Evolutionary conservation across 1,140 invertebrate genomes (phyloP).

Genomic region (Eufriesea mexicana): DNA sequence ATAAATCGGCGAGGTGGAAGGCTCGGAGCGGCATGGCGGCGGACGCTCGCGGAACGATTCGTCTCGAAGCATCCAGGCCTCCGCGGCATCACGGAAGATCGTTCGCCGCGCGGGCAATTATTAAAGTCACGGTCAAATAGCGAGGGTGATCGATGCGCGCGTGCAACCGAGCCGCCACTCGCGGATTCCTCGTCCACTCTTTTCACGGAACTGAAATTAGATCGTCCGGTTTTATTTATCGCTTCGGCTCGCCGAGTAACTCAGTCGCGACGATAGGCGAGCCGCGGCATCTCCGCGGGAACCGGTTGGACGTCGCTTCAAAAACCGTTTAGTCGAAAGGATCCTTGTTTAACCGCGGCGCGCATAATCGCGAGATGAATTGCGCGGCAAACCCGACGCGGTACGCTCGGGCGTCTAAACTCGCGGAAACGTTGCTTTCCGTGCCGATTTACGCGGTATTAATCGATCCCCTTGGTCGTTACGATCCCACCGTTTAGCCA

Average conservation of each 20-base stretch:
- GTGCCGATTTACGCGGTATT: background rate
- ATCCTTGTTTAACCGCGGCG: background rate
- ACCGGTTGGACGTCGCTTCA: conserved; percentile 19
- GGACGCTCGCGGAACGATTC: no score
- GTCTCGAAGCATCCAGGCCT: background rate
- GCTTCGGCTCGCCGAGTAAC: background rate
- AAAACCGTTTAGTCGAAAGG: conserved; percentile 17
- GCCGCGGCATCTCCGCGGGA: background rate
- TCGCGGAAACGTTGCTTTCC: background rate
- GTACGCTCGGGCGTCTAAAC: no score
- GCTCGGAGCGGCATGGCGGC: background rate
- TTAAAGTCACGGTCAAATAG: conserved; percentile 20
- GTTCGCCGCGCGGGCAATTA: conserved; percentile 7
- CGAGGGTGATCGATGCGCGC: conserved; percentile 12
- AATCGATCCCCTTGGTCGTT: background rate
- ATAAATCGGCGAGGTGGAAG: conserved; percentile 13
- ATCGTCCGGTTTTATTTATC: conserved; percentile 37
- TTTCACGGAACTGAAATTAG: conserved; percentile 26
- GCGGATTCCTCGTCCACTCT: background rate
- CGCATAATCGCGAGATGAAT: background rate
- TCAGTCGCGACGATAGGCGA: background rate
- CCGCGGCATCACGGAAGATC: background rate
- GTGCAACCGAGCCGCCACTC: background rate
- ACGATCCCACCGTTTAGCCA: no score
- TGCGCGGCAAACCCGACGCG: background rate